Percentiles rank a stretch among this genome's conserved stretches.
These are phyloP conservation scores for Glyptemys insculpta DNA, from an alignment of 2,797 vertebrate genomes.

Conservation along the genomic window DNA sequence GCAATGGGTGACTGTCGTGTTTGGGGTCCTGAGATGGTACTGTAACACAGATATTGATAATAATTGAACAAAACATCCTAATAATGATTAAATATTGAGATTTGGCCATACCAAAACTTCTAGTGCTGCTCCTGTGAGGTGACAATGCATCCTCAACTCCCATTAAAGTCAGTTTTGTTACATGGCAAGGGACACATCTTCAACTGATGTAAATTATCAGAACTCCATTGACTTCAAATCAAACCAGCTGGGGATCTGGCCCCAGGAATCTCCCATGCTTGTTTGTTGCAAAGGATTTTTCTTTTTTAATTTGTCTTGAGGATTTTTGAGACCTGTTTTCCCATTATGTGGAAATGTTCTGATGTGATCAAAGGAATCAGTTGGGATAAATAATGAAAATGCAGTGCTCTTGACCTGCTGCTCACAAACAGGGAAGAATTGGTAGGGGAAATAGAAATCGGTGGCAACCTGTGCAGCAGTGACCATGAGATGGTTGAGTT, in stretches of 20 bases:
- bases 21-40: not conserved
- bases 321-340: slow-evolving; percentile 6
- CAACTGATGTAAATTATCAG: not conserved
- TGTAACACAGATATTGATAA: not conserved
- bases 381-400: not conserved
- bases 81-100: not conserved
- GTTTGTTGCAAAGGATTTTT: not conserved
- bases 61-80: not conserved
- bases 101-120: too few species aligned
- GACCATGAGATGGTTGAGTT: too few species aligned
- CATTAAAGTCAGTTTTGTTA: too few species aligned
- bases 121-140: too few species aligned
- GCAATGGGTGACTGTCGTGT: not conserved
- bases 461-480: too few species aligned
- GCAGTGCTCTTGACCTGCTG: not conserved
- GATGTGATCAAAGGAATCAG: not conserved
- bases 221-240: not conserved
- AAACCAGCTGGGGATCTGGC: not conserved
- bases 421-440: too few species aligned
- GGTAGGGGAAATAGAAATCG: too few species aligned
- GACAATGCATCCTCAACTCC: too few species aligned
- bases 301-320: not conserved
- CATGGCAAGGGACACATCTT: not conserved
- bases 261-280: not conserved
- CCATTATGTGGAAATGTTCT: slow-evolving; percentile 18